phyloP scores from a whole-genome alignment of 2,888 invertebrate genomes.

The Bellardia pandia region DNA sequence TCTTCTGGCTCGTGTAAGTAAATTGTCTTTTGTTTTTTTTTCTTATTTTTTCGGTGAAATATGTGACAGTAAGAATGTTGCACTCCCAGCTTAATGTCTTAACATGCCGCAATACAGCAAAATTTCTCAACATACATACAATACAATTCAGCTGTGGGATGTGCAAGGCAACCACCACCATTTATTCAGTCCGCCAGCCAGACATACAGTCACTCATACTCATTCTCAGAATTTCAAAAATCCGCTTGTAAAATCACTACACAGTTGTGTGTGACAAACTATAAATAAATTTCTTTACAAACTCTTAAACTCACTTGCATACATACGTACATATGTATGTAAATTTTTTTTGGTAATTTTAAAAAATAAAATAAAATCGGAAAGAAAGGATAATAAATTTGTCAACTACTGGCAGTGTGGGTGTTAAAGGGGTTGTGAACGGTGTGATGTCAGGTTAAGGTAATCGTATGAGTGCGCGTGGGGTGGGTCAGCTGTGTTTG shows the following conservation, averaged over 20 bases:
- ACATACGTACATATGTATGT: neutral
- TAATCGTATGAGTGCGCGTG: constrained; percentile 1
- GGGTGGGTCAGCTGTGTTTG: constrained; percentile 45
- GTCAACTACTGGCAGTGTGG: constrained; percentile 29
- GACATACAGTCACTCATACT: constrained; percentile 58
- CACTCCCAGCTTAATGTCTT: constrained; percentile 63
- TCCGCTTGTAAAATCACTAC: constrained; percentile 35
- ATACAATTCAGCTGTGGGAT: constrained; percentile 28
- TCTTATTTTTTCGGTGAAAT: neutral
- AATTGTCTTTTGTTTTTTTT: constrained; percentile 36
- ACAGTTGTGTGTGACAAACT: constrained; percentile 56
- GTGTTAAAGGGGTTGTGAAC: constrained; percentile 19
- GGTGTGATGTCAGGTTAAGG: constrained; percentile 22
- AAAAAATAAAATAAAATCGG: constrained; percentile 17
- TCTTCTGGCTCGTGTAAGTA: constrained; percentile 26
- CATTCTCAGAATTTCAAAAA: constrained; percentile 63
- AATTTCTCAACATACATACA: constrained; percentile 71
- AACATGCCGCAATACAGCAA: constrained; percentile 6
- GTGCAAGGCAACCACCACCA: constrained; percentile 38
- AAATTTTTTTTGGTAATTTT: constrained; percentile 4
- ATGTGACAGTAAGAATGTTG: constrained; percentile 67
- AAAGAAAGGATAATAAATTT: constrained; percentile 60
- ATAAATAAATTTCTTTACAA: constrained; percentile 65
- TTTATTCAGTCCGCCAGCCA: constrained; percentile 61
- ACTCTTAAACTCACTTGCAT: neutral